These are phyloP conservation scores for Phainopepla nitens DNA, from an alignment of 2,113 vertebrate species.

Conservation along the genomic window DNA sequence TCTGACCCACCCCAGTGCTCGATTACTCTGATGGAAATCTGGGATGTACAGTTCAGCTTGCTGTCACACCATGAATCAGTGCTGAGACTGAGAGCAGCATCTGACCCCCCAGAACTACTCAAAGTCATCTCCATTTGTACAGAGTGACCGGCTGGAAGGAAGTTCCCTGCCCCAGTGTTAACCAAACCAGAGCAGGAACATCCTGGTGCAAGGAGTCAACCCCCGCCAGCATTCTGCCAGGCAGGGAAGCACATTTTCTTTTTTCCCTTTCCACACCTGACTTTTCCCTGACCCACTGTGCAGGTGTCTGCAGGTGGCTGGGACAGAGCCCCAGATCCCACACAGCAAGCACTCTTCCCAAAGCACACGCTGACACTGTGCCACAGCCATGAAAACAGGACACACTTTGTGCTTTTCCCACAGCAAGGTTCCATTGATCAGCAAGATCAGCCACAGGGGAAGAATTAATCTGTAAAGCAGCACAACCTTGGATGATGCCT, in stretches of 20 bases:
- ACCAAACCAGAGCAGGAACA: neutral
- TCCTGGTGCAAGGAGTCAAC: neutral
- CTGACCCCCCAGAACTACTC: neutral
- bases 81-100: neutral
- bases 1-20: neutral
- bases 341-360: neutral
- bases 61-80: neutral
- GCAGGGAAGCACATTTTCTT: neutral
- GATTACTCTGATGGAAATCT: neutral
- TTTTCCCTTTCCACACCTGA: neutral
- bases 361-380: neutral
- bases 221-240: neutral
- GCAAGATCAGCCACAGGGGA: neutral
- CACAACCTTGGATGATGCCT: neutral
- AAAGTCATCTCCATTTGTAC: neutral
- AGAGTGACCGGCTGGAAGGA: neutral
- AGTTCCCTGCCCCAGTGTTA: neutral
- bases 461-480: neutral
- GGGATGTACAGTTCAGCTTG: neutral
- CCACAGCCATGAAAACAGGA: neutral
- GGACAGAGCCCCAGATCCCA: rapidly evolving
- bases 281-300: neutral
- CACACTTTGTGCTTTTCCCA: neutral
- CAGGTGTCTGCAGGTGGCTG: neutral
- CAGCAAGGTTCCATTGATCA: neutral